Evolutionary conservation across 92 coral and sea anemone species (phyloP).

Genomic region (Zoanthus sociatus): DNA sequence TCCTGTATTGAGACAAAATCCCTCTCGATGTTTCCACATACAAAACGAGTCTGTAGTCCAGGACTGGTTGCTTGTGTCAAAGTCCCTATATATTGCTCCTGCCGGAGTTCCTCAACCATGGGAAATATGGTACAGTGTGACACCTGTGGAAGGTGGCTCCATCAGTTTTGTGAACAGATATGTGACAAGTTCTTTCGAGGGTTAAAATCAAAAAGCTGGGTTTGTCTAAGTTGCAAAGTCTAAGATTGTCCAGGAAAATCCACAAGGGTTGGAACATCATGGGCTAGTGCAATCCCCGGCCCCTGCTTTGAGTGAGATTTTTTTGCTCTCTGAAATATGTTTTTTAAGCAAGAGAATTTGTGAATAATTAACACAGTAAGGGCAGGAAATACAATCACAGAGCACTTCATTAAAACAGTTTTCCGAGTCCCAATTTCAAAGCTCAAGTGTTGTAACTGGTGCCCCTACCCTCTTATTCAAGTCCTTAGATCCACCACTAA

Average conservation of each 20-base stretch:
- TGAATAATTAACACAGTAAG: not conserved
- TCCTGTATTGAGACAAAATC: slow-evolving; percentile 15
- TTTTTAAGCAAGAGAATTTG: not conserved
- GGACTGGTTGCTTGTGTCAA: slow-evolving; percentile 28
- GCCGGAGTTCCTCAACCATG: slow-evolving; percentile 31
- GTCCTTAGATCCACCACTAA: slow-evolving; percentile 3
- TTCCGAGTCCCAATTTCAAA: not conserved
- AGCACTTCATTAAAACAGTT: slow-evolving; percentile 5
- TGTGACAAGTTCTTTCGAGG: slow-evolving; percentile 37
- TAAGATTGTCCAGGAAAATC: slow-evolving; percentile 5
- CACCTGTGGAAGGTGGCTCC: slow-evolving; percentile 19
- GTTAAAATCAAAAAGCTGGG: slow-evolving; percentile 23
- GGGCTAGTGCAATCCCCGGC: not conserved
- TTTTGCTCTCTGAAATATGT: not conserved
- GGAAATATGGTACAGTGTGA: slow-evolving; percentile 15
- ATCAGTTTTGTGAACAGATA: slow-evolving; percentile 23
- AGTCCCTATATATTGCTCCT: slow-evolving; percentile 26
- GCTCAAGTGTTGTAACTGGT: slow-evolving; percentile 20
- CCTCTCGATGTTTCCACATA: slow-evolving; percentile 29
- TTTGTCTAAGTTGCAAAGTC: slow-evolving; percentile 22
- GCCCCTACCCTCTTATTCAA: slow-evolving; percentile 19
- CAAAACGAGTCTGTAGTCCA: slow-evolving; percentile 21
- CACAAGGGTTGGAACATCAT: not conserved
- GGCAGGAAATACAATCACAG: slow-evolving; percentile 8
- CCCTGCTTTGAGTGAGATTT: slow-evolving; percentile 2